Conservation (phyloP, 2,888 invertebrate species). For the Drosophila koepferae region DNA sequence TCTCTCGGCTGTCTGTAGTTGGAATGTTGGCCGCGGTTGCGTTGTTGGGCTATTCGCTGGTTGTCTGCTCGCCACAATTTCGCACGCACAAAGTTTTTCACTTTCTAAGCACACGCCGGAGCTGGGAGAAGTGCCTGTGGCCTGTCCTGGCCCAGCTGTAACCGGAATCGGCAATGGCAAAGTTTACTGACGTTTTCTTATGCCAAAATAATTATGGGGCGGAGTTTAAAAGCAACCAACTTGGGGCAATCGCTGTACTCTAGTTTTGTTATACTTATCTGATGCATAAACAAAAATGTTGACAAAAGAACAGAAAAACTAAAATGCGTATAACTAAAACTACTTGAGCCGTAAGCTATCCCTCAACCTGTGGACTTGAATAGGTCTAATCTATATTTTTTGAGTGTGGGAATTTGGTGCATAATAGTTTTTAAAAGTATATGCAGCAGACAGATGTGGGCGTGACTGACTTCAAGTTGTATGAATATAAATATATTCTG, state of each 20-base stretch:
- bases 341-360: conserved; percentile 21
- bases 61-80: conserved; percentile 69
- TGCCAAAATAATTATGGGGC: conserved; percentile 71
- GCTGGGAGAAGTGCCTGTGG: conserved; percentile 30
- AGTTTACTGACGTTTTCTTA: conserved; percentile 74
- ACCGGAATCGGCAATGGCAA: conserved; percentile 55
- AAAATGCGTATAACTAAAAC: background rate
- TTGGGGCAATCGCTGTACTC: conserved; percentile 45
- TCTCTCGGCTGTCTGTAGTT: conserved; percentile 6
- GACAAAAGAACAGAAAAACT: conserved; percentile 31
- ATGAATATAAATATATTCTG: too few species aligned
- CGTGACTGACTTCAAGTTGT: too few species aligned
- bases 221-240: conserved; percentile 22
- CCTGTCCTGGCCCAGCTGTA: conserved; percentile 60
- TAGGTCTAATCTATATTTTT: background rate
- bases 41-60: conserved; percentile 55
- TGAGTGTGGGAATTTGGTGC: too few species aligned
- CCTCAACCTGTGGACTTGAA: conserved; percentile 9
- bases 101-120: conserved; percentile 55
- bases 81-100: conserved; percentile 76
- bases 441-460: too few species aligned
- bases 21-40: conserved; percentile 50
- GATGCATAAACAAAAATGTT: conserved; percentile 27
- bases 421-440: too few species aligned
- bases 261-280: conserved; percentile 54